Conservation (phyloP, 2,113 vertebrate species). For the Chauna torquata region DNA sequence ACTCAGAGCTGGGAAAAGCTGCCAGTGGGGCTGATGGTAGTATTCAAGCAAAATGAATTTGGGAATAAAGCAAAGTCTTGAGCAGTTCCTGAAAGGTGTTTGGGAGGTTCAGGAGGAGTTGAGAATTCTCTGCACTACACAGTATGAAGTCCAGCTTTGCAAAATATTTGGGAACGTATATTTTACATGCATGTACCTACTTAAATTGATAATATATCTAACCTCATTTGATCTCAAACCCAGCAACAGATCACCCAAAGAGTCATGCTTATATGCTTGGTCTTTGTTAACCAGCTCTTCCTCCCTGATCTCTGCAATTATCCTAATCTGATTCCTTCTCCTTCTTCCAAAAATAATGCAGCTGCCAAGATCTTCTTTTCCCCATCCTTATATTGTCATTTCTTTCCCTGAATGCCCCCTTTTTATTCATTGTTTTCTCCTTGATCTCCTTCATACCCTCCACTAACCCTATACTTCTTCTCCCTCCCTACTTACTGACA, state of each 20-base stretch:
- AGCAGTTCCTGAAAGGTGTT: not conserved
- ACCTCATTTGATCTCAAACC: not conserved
- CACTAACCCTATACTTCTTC: not conserved
- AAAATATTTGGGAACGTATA: not conserved
- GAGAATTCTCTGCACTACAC: not conserved
- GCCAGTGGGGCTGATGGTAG: not conserved
- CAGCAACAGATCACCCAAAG: not conserved
- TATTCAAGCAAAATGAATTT: not conserved
- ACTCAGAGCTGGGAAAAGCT: not conserved
- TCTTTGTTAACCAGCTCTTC: not conserved
- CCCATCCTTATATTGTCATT: not conserved
- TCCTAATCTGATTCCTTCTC: not conserved
- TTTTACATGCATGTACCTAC: not conserved
- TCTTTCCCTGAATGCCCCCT: not conserved
- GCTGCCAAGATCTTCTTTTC: not conserved
- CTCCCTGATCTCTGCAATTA: not conserved
- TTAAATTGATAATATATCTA: not conserved
- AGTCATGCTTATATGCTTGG: not conserved
- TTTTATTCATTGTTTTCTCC: not conserved
- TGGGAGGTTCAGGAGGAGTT: not conserved
- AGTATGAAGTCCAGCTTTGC: not conserved
- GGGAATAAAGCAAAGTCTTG: not conserved
- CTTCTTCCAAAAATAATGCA: not conserved
- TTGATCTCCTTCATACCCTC: not conserved
- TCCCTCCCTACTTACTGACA: not conserved